Conservation (phyloP, 2,888 invertebrate species). For the Poecilus cupreus region DNA sequence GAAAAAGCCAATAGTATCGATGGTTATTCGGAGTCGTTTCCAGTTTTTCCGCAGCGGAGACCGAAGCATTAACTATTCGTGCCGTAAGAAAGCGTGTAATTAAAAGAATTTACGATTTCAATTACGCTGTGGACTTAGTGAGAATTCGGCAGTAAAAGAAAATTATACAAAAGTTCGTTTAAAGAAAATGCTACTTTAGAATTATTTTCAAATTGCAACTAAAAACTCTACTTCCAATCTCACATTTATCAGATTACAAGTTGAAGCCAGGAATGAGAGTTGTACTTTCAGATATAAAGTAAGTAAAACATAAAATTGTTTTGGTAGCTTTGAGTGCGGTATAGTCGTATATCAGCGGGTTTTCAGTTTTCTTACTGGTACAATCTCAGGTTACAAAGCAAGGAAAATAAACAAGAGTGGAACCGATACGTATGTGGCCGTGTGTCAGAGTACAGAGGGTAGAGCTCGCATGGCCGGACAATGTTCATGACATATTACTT, state of each 20-base stretch:
- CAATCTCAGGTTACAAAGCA: slow-evolving; percentile 12
- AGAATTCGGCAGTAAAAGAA: slow-evolving; percentile 30
- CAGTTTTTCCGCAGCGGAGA: slow-evolving; percentile 7
- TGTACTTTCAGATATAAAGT: neutral
- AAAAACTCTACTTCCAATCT: neutral
- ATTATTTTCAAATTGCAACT: slow-evolving; percentile 31
- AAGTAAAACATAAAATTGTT: neutral
- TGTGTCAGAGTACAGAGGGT: neutral
- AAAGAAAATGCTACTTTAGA: slow-evolving; percentile 25
- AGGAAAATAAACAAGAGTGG: slow-evolving; percentile 8
- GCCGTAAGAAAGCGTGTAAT: slow-evolving; percentile 42
- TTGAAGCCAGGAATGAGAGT: neutral
- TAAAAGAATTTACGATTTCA: slow-evolving; percentile 52
- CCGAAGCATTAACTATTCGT: slow-evolving; percentile 16
- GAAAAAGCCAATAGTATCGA: slow-evolving; percentile 10
- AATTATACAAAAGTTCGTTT: slow-evolving; percentile 39
- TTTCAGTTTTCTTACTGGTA: neutral
- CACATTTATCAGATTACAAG: neutral
- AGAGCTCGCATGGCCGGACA: slow-evolving; percentile 16
- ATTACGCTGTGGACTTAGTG: slow-evolving; percentile 42
- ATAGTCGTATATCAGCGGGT: no score
- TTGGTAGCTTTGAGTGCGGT: neutral
- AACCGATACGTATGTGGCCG: slow-evolving; percentile 23
- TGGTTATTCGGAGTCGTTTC: neutral
- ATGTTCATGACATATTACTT: slow-evolving; percentile 50